Evolutionary conservation across 2,888 invertebrate genomes (phyloP), one percentile per base, ranked within the genome.

Genomic region (Ditylenchus weischeri): DNA sequence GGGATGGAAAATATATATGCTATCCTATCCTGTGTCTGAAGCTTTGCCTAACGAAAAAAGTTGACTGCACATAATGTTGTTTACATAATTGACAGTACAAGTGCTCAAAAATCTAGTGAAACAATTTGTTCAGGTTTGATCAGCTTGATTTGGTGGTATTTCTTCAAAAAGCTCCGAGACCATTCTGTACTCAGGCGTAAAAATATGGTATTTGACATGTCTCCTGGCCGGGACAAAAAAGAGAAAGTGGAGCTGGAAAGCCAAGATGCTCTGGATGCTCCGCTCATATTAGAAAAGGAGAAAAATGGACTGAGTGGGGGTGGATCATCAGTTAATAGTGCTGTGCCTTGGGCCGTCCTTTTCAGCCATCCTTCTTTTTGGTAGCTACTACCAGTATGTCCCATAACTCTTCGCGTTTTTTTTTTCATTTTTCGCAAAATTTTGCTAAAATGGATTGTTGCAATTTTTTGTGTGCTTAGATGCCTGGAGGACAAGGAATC

Each of bases 361-460:
- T 87, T 89, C 71, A 83, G 85, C 35, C 87, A 87, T 69, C 81
- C 87, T 43, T 87, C 88, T 62, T 88, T 89, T 79, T 89, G 89
- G 89, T 87, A 83, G 77, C 81, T 76, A 51, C 50, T 58, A n/a
- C n/a, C n/a, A n/a, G n/a, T n/a, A n/a, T n/a, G n/a, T n/a, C n/a
- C n/a, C n/a, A n/a, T n/a, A n/a, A n/a, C n/a, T n/a, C n/a, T n/a
- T n/a, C n/a, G n/a, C n/a, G n/a, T n/a, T n/a, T n/a, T n/a, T n/a
- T n/a, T n/a, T n/a, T n/a, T n/a, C n/a, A n/a, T n/a, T n/a, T n/a
- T n/a, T n/a, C n/a, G n/a, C n/a, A n/a, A n/a, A n/a, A n/a, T n/a
- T n/a, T n/a, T n/a, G n/a, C n/a, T n/a, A n/a, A n/a, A n/a, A n/a
- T n/a, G n/a, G n/a, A n/a, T n/a, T n/a, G n/a, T n/a, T n/a, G n/a